Evolutionary conservation across 2,113 vertebrate genomes (phyloP), one percentile per base, ranked within the genome.

Genomic region (Saccopteryx leptura): DNA sequence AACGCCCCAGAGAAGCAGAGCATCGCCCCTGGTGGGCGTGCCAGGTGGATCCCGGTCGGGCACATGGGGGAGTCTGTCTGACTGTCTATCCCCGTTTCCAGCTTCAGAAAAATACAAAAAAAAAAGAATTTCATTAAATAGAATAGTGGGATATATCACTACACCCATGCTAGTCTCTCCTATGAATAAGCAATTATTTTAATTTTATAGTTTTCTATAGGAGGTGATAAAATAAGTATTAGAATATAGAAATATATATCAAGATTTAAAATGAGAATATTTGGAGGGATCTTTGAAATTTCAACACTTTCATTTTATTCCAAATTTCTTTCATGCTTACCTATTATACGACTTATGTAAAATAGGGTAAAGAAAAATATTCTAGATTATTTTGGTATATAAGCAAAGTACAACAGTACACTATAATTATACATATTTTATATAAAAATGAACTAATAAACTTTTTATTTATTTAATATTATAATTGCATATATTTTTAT

Each of bases 201-300:
- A 2, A 8, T 92, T 96, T 96, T n/a, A 71, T 80, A 4, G 3
- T 88, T 93, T 97, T 94, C 9, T n/a, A 39, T 58, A 17, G 84
- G 2, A 72, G 39, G 50, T 21, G 90, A 72, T 91, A 28, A 33
- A n/a, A 5, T 11, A 58, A 13, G 63, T 54, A 69, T 90, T 83
- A 68, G 33, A 72, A 93, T 21, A 66, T 7, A 74, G 19, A 91
- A 46, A 89, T 0, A 74, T 52, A 90, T 28, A 7, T 23, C 91
- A 46, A 93, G 84, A 95, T 85, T 80, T 7, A 87, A 93, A 94
- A 31, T 80, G 7, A 96, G 80, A 66, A 39, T 66, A 80, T 79
- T 93, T 79, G 13, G 4, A 71, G 28, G 8, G 5, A 90, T 21
- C 21, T 90, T 48, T 95, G 61, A 92, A 71, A 88, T 9, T 66